Conservation (phyloP, 1,140 invertebrate species). For the Bombus confusus region DNA sequence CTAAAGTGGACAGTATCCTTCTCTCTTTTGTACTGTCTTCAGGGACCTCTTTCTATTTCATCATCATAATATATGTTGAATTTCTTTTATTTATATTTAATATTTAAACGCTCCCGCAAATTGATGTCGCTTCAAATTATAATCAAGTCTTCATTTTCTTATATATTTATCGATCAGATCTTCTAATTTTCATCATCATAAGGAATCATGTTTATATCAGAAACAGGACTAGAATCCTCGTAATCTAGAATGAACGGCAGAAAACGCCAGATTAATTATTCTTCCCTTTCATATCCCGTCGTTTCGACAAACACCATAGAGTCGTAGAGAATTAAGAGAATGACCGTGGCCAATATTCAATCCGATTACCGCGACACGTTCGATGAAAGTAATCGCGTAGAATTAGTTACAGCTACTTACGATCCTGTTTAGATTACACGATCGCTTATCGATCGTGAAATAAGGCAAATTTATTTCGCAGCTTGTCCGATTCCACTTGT, state of each 20-base stretch:
- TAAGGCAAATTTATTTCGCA: neutral
- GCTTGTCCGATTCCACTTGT: neutral
- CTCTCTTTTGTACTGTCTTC: neutral
- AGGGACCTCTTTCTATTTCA: neutral
- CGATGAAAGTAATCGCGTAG: conserved; percentile 30
- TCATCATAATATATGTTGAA: neutral
- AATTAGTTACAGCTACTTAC: conserved; percentile 35
- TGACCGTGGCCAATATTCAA: conserved; percentile 21
- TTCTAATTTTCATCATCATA: too few species aligned
- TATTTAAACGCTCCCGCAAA: neutral
- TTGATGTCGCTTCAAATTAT: neutral
- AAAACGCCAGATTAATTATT: conserved; percentile 13
- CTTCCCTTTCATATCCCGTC: neutral
- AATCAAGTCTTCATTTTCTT: neutral
- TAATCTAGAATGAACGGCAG: neutral
- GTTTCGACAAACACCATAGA: conserved; percentile 17
- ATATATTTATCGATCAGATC: neutral
- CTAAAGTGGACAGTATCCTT: too few species aligned
- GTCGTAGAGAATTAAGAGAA: conserved; percentile 1
- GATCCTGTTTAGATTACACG: conserved; percentile 25
- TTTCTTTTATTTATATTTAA: neutral
- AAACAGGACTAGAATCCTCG: neutral
- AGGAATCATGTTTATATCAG: neutral
- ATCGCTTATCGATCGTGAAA: neutral
- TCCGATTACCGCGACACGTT: conserved; percentile 32